Base-by-base conservation (phyloP, 2,888 invertebrate species). In the Oligia strigilis region DNA sequence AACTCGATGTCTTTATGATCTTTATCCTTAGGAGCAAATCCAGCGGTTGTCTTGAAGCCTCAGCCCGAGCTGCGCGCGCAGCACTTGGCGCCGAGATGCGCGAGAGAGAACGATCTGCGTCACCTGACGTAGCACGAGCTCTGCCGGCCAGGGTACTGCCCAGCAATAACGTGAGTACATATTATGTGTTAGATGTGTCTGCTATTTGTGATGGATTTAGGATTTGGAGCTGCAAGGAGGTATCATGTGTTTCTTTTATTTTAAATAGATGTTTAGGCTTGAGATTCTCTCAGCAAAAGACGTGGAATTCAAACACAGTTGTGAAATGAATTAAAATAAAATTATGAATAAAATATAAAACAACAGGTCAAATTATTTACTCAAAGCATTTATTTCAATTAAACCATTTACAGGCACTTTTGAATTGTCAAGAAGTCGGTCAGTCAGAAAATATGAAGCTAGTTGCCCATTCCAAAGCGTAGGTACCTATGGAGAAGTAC, bases 31-130 rank as follows among this genome's bases (percentile, higher is more conserved):
- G 97, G 94, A 97, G 97, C 89, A 97, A 97, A 84, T 97, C 97
- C 0, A 97, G 97, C 77, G 96, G 97, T 0, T 97, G 97, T 78
- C 88, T 97, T 55, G 96, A 96, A 77, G 93, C 92, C 72, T 92
- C 94, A 1, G 95, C 96, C 2, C 94, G 96, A 0, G 93, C 96
- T 2, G 95, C 96, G 17, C 94, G 95, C 8, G 94, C 95, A 19
- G 95, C 94, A 0, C 90, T 95, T 0, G 93, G 94, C 29, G 90
- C 91, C 0, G 96, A 97, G 91, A 97, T 97, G 97, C 93, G 96
- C 46, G 97, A 97, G 85, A 91, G 96, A 0, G 96, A 97, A 82
- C 94, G 96, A 2, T 96, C 96, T 0, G 95, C 95, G 1, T 97
- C 96, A 36, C 96, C 97, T 0, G 94, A 93, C 9, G 69, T 94